Percentiles rank a stretch among this genome's conserved stretches.
Evolutionary conservation across 1,140 invertebrate genomes (phyloP).

Genomic region (Pachyrhynchus sulphureomaculatus): DNA sequence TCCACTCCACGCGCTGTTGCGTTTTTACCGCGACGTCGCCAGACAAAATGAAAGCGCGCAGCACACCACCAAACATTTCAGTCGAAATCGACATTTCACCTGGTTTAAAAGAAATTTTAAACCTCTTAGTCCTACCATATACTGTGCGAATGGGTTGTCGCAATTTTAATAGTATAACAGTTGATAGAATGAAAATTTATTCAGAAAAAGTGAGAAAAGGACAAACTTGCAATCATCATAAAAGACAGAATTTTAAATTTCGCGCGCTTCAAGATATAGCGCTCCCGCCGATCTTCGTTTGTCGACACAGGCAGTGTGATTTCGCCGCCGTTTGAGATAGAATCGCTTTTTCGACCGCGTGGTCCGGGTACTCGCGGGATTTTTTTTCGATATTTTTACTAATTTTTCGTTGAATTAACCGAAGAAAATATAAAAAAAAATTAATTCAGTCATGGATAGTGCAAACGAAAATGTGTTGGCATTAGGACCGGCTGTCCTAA

Average conservation of each 20-base stretch:
- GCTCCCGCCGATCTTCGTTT: conserved; percentile 6
- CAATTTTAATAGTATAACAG: background rate
- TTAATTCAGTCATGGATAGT: background rate
- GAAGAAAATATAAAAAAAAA: background rate
- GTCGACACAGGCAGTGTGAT: background rate
- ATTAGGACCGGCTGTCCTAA: conserved; percentile 1
- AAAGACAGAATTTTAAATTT: conserved; percentile 3
- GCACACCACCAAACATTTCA: conserved; percentile 5
- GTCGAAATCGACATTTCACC: conserved; percentile 11
- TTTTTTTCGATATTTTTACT: background rate
- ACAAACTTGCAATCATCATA: background rate
- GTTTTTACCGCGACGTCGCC: background rate
- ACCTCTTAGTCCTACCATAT: background rate
- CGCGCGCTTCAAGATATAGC: conserved; percentile 1
- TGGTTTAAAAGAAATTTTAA: background rate
- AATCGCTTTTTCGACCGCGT: background rate
- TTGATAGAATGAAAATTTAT: conserved; percentile 11
- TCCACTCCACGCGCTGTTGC: background rate
- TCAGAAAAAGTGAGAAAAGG: background rate
- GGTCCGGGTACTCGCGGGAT: background rate
- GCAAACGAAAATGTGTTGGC: background rate
- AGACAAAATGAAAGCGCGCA: conserved; percentile 9
- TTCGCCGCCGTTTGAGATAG: conserved; percentile 5
- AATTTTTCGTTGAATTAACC: background rate
- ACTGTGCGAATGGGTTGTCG: conserved; percentile 11